Conservation (phyloP, 2,888 invertebrate species). For the Sinohyriopsis cumingii region DNA sequence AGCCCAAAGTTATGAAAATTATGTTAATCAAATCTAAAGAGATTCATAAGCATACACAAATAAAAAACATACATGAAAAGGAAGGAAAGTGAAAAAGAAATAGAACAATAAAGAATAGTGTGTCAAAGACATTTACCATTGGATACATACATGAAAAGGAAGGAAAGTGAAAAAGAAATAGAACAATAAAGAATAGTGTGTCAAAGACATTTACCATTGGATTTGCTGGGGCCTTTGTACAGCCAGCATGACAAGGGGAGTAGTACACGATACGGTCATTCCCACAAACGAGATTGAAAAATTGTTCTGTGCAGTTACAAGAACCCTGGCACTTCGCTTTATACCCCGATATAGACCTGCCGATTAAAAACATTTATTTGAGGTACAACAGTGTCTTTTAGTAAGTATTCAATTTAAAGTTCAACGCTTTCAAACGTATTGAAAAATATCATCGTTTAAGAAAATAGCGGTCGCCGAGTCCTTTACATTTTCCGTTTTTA, state of each 20-base stretch:
- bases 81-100: too few relatives aligned
- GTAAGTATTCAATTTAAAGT: too few relatives aligned
- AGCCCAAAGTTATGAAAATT: too few relatives aligned
- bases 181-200: too few relatives aligned
- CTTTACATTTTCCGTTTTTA: too few relatives aligned
- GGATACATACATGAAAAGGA: not conserved
- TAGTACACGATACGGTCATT: constrained; percentile 43
- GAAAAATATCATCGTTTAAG: too few relatives aligned
- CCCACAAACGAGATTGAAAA: constrained; percentile 48
- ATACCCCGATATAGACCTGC: constrained; percentile 29
- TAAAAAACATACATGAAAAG: too few relatives aligned
- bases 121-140: constrained; percentile 11
- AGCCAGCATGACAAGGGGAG: constrained; percentile 55
- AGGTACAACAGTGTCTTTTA: not conserved
- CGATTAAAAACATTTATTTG: constrained; percentile 1
- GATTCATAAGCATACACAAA: too few relatives aligned
- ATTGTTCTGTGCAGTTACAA: constrained; percentile 39
- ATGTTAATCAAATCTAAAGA: too few relatives aligned
- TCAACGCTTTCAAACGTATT: too few relatives aligned
- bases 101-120: too few relatives aligned
- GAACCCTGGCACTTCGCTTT: constrained; percentile 28
- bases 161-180: not conserved
- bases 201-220: constrained; percentile 17
- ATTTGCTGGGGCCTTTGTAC: constrained; percentile 20
- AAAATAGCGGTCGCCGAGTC: too few relatives aligned